These are phyloP conservation scores for Drosophila sp. DNA, from an alignment of 1,140 invertebrate genomes.

Conservation along the genomic window DNA sequence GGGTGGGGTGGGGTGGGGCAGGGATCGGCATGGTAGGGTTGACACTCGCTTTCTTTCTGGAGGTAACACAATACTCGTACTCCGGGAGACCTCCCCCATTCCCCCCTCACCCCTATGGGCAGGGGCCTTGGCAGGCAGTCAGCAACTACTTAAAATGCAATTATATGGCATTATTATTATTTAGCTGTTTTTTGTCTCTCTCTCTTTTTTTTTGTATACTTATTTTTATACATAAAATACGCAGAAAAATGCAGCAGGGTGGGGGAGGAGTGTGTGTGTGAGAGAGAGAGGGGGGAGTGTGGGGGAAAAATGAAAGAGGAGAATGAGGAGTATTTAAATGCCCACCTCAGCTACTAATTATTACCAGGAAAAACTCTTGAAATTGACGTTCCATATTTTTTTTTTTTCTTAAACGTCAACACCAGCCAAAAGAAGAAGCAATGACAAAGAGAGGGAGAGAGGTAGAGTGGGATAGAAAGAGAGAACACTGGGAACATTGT, in stretches of 20 bases:
- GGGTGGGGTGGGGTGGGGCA: too few relatives aligned
- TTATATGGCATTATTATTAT: slow-evolving; percentile 77
- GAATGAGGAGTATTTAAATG: slow-evolving; percentile 77
- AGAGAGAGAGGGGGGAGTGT: slow-evolving; percentile 3
- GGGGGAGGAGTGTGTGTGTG: neutral
- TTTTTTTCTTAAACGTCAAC: slow-evolving; percentile 65
- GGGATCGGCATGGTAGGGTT: slow-evolving; percentile 19
- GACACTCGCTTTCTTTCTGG: slow-evolving; percentile 28
- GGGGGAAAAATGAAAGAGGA: slow-evolving; percentile 51
- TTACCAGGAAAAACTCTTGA: slow-evolving; percentile 82
- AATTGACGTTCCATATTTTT: slow-evolving; percentile 83
- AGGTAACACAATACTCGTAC: slow-evolving; percentile 11
- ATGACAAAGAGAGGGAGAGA: neutral
- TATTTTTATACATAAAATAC: slow-evolving; percentile 74
- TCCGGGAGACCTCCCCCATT: neutral
- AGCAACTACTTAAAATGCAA: slow-evolving; percentile 80
- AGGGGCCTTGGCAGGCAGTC: slow-evolving; percentile 16
- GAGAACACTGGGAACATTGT: neutral
- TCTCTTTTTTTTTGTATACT: slow-evolving; percentile 13
- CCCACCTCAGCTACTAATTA: slow-evolving; percentile 83
- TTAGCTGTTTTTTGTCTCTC: slow-evolving; percentile 47
- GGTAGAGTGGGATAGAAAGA: neutral
- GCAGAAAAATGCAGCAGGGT: slow-evolving; percentile 47
- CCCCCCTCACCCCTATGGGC: neutral
- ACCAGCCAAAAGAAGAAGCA: slow-evolving; percentile 25